Evolutionary conservation across 2,888 invertebrate species (phyloP).

Genomic region (Suillia variegata): DNA sequence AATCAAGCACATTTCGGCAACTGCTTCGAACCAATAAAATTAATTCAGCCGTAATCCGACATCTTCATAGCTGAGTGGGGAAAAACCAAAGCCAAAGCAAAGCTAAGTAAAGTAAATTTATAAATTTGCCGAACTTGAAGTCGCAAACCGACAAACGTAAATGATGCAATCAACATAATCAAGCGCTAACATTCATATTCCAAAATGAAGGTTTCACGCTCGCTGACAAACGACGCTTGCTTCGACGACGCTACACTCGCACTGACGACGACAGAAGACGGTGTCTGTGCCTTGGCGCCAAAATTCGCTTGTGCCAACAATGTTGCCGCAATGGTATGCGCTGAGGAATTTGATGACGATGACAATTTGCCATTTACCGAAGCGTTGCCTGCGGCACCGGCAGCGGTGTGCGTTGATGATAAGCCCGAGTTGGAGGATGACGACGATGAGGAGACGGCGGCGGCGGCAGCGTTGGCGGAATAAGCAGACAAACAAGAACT

Average conservation of each 20-base stretch:
- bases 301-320: constrained; percentile 2
- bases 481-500: not conserved
- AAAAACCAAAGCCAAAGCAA: not conserved
- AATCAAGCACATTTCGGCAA: not conserved
- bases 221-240: constrained; percentile 29
- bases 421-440: not conserved
- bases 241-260: constrained; percentile 13
- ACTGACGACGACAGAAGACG: not conserved
- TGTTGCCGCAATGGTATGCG: constrained; percentile 14
- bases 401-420: constrained; percentile 4
- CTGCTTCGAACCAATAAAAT: not conserved
- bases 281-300: constrained; percentile 10
- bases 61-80: no score
- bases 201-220: constrained; percentile 52
- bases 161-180: constrained; percentile 28
- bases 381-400: constrained; percentile 17
- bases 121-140: not conserved
- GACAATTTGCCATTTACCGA: constrained; percentile 44
- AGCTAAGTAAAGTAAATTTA: not conserved
- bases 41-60: no score
- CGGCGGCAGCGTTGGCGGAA: constrained; percentile 23
- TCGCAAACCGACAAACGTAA: not conserved
- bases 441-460: constrained; percentile 12
- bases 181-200: constrained; percentile 59
- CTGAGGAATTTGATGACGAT: constrained; percentile 21